A percentile compares a stretch with the other conserved stretches of the same genome.
These are phyloP conservation scores for Myotis brandtii DNA, from an alignment of 2,113 vertebrate genomes.

Conservation along the genomic window DNA sequence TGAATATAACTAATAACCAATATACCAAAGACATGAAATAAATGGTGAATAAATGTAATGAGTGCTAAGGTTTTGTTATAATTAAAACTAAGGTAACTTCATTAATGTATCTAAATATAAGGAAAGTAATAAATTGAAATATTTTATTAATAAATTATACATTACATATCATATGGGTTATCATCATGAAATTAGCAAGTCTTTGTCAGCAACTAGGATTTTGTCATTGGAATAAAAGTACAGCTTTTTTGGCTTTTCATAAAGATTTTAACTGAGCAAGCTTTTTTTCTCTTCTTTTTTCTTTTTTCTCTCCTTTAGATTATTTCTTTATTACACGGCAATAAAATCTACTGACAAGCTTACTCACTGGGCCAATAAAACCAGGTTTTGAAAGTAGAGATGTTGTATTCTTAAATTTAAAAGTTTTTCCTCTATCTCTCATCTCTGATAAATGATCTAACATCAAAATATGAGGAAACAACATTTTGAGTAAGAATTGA, in stretches of 20 bases:
- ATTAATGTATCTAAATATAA: slow-evolving; percentile 40
- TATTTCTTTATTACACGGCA: slow-evolving; percentile 33
- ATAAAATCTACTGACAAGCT: slow-evolving; percentile 30
- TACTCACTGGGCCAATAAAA: slow-evolving; percentile 48
- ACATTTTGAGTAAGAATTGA: slow-evolving; percentile 16
- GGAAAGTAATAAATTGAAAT: slow-evolving; percentile 58
- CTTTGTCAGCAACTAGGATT: slow-evolving; percentile 46
- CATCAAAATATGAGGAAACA: slow-evolving; percentile 22
- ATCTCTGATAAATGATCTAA: slow-evolving; percentile 47
- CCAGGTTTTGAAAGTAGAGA: slow-evolving; percentile 51
- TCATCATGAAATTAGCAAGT: slow-evolving; percentile 58
- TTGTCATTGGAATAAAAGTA: slow-evolving; percentile 39
- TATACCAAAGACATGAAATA: slow-evolving; percentile 58
- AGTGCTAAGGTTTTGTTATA: not conserved
- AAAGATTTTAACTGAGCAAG: slow-evolving; percentile 47
- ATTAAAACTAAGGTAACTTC: slow-evolving; percentile 66
- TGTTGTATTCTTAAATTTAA: slow-evolving; percentile 56
- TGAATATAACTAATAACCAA: not conserved
- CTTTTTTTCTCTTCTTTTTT: not conserved
- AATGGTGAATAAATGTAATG: slow-evolving; percentile 31
- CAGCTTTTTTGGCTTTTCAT: slow-evolving; percentile 10
- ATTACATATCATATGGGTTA: slow-evolving; percentile 31
- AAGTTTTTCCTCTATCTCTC: slow-evolving; percentile 19
- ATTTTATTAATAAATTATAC: slow-evolving; percentile 64
- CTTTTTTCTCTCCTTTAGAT: not conserved